phyloP scores from a whole-genome alignment of 1,140 invertebrate species.

The Calliopsis andreniformis region DNA sequence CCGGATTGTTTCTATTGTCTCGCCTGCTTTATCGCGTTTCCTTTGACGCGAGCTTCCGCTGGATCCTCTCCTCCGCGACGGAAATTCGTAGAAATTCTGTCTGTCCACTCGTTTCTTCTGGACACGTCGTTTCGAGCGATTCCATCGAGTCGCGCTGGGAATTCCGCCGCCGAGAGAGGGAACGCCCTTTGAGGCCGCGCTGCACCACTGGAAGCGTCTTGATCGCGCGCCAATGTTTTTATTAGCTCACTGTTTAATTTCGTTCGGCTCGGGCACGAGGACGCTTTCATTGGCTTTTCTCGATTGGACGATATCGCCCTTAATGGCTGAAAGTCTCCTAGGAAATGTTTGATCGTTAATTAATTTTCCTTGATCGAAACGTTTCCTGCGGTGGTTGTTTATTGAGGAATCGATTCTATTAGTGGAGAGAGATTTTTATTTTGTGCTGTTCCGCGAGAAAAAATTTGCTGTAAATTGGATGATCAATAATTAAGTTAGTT shows the following conservation, averaged over 20 bases:
- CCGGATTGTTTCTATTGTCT: not conserved
- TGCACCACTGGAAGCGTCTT: not conserved
- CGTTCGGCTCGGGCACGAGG: not conserved
- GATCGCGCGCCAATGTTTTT: constrained; percentile 17
- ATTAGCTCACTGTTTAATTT: not conserved
- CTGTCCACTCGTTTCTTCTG: not conserved
- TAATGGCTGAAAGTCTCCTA: too few relatives aligned
- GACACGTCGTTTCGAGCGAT: not conserved
- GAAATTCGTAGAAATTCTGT: not conserved
- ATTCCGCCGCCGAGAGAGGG: not conserved
- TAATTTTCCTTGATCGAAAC: not conserved
- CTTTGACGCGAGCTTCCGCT: not conserved
- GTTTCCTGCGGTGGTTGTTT: not conserved
- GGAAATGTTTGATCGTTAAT: not conserved
- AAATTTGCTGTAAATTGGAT: too few relatives aligned
- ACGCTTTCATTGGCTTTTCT: not conserved
- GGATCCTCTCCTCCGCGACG: not conserved
- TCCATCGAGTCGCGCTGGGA: not conserved
- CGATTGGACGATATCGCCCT: not conserved
- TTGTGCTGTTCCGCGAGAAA: too few relatives aligned
- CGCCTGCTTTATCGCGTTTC: not conserved
- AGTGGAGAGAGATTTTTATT: too few relatives aligned
- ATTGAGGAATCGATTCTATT: too few relatives aligned
- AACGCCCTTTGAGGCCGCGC: not conserved
- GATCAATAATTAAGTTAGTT: too few relatives aligned